Conservation (phyloP, 2,113 vertebrate species). For the Anarhynchus alexandrinus region DNA sequence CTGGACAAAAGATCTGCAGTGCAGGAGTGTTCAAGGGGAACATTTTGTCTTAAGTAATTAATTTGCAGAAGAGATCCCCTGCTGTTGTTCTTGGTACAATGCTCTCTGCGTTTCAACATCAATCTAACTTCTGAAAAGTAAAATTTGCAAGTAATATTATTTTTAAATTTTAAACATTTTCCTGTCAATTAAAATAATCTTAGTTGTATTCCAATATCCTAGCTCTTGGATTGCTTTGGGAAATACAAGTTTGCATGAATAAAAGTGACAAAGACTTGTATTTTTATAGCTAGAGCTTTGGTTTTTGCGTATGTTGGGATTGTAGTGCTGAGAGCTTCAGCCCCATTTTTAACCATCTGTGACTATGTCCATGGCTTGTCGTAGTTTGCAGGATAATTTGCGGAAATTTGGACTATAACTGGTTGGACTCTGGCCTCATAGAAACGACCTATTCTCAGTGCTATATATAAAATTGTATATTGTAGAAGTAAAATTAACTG, state of each 20-base stretch:
- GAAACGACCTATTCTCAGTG: slow-evolving; percentile 67
- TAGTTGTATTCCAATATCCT: slow-evolving; percentile 22
- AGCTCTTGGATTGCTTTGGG: slow-evolving; percentile 20
- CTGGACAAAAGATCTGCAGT: slow-evolving; percentile 69
- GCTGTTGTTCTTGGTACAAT: slow-evolving; percentile 58
- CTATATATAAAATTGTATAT: slow-evolving; percentile 65
- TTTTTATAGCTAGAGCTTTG: not conserved
- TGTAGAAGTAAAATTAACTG: slow-evolving; percentile 73
- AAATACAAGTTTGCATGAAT: not conserved
- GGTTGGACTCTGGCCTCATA: slow-evolving; percentile 61
- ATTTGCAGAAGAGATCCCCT: slow-evolving; percentile 67
- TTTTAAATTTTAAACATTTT: slow-evolving; percentile 46
- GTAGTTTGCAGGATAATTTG: slow-evolving; percentile 61
- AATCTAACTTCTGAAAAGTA: slow-evolving; percentile 60
- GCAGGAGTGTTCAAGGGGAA: slow-evolving; percentile 65
- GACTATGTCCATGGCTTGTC: slow-evolving; percentile 23
- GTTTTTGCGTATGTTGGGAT: not conserved
- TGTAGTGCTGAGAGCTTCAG: slow-evolving; percentile 28
- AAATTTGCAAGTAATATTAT: slow-evolving; percentile 56
- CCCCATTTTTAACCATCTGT: slow-evolving; percentile 56
- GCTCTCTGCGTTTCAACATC: slow-evolving; percentile 54
- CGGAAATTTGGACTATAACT: slow-evolving; percentile 47
- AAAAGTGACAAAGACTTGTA: not conserved
- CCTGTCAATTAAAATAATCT: slow-evolving; percentile 30
- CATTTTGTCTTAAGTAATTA: slow-evolving; percentile 67